A percentile compares a stretch with the other conserved stretches of the same genome.
These are phyloP conservation scores for Pollenia amentaria DNA, from an alignment of 2,888 invertebrate species.

Conservation along the genomic window DNA sequence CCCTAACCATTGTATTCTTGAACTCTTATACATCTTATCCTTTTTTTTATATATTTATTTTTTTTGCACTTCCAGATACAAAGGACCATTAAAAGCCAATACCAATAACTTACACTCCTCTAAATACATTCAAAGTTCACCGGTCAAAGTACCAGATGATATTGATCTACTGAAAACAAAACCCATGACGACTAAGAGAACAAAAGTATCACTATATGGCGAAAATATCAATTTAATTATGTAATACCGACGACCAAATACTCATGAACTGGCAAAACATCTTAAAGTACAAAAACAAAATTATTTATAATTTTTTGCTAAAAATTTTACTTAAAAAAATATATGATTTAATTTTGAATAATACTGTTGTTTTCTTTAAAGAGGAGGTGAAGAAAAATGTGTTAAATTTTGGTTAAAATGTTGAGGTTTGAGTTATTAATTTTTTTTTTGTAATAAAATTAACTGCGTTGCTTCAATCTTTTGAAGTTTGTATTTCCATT, in stretches of 20 bases:
- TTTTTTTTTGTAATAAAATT: too few species aligned
- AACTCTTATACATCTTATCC: background rate
- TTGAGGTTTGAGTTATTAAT: too few species aligned
- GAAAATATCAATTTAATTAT: slow-evolving; percentile 36
- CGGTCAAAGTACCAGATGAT: slow-evolving; percentile 14
- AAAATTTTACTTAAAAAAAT: too few species aligned
- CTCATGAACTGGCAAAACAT: background rate
- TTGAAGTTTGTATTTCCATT: too few species aligned
- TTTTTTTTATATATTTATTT: background rate
- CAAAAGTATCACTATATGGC: slow-evolving; percentile 25
- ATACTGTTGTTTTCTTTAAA: too few species aligned
- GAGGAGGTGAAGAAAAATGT: too few species aligned
- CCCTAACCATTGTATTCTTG: background rate
- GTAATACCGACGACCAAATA: background rate
- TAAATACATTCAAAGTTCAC: slow-evolving; percentile 73
- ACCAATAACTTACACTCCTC: slow-evolving; percentile 72
- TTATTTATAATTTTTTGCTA: too few species aligned
- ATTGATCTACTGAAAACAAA: slow-evolving; percentile 26
- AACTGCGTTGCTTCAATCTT: too few species aligned
- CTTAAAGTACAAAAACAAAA: background rate
- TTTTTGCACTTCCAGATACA: slow-evolving; percentile 77
- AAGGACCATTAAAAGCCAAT: slow-evolving; percentile 76
- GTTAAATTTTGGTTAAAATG: too few species aligned
- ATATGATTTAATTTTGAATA: too few species aligned
- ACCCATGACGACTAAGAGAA: background rate